A percentile compares a stretch with the other conserved stretches of the same genome.
Conservation (phyloP, 2,888 invertebrate genomes). For the Apeira syringaria region DNA sequence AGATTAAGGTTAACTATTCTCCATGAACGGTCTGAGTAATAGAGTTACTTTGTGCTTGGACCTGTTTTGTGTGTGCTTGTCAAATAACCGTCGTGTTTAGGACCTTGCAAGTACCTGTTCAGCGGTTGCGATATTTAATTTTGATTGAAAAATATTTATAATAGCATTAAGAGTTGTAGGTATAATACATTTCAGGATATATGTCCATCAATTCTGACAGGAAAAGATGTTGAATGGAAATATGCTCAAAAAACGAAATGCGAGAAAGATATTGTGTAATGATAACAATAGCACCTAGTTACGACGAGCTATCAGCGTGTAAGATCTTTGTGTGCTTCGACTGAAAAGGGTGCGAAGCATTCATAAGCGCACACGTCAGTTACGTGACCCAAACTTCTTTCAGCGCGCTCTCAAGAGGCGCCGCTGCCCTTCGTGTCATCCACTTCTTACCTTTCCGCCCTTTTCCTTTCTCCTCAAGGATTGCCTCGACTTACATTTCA, state of each 20-base stretch:
- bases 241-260: conserved; percentile 30
- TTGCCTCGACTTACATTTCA: conserved; percentile 49
- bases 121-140: conserved; percentile 8
- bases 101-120: conserved; percentile 5
- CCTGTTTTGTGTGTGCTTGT: conserved; percentile 23
- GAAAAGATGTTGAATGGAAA: conserved; percentile 1
- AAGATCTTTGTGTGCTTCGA: conserved; percentile 48
- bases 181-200: background rate
- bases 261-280: conserved; percentile 22
- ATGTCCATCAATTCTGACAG: background rate
- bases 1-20: conserved; percentile 52
- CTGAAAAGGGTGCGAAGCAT: conserved; percentile 60
- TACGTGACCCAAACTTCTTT: conserved; percentile 69
- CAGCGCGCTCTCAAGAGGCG: conserved; percentile 64
- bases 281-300: conserved; percentile 48
- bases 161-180: conserved; percentile 1
- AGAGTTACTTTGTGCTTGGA: conserved; percentile 20
- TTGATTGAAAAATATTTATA: conserved; percentile 12
- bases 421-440: conserved; percentile 59
- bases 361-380: conserved; percentile 69
- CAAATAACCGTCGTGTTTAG: conserved; percentile 15
- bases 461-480: conserved; percentile 41
- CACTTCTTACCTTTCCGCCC: conserved; percentile 57
- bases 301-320: conserved; percentile 46
- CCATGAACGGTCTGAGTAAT: conserved; percentile 21